Base-by-base conservation (phyloP, 2,113 vertebrate species). In the Eurypyga helias region DNA sequence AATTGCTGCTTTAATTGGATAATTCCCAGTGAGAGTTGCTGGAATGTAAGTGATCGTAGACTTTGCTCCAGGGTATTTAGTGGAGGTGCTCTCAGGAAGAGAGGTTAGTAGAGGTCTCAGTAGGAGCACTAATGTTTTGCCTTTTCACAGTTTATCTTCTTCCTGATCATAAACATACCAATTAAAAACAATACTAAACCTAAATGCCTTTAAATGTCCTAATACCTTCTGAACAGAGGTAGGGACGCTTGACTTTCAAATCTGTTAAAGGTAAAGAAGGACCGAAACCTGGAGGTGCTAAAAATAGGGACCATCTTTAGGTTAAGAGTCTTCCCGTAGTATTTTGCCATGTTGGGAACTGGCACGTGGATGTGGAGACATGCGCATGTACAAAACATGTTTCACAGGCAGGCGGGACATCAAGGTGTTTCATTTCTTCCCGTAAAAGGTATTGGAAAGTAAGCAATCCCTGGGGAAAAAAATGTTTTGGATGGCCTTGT, bases 21-120 rank as follows among this genome's bases (percentile, higher is more conserved):
- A 98, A 97, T 97, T 98, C 96, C 97, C 97, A 97, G 96, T 97
- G 93, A 97, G 96, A 95, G 83, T 97, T 92, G 89, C 96, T 97
- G 96, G 92, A 97, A 97, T 97, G 91, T 97, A 97, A 97, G 97
- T 97, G 97, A 97, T 98, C 97, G 97, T 97, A 97, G 95, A 96
- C 95, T 98, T 98, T 98, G 94, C 96, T 97, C 96, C 92, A 86
- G 92, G 97, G 96, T 96, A 96, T 97, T 97, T 98, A 98, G 94
- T 95, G 95, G 96, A 98, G 97, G 92, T 95, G 84, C 95, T 98
- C 93, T 97, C 92, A 95, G 96, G 97, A 98, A 96, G 93, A 97
- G 96, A 96, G 93, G 94, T 97, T 97, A 97, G 83, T 94, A 64
- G 93, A 97, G 96, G 96, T 97, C 97, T 96, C 94, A 90, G 91